Evolutionary conservation across 2,113 vertebrate species (phyloP), one percentile per base, ranked within the genome.

Genomic region (Vidua macroura): DNA sequence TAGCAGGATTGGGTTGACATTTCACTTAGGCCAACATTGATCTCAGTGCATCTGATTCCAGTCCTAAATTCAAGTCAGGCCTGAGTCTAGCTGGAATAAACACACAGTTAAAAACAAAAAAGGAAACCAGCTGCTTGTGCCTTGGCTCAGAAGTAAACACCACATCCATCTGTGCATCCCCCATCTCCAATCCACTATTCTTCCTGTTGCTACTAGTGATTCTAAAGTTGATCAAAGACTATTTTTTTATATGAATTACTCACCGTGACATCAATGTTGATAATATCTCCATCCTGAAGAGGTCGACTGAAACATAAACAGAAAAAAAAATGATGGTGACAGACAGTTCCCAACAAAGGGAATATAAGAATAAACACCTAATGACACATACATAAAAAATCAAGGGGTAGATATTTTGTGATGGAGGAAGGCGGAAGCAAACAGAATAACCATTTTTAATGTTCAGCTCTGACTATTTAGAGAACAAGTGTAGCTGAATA

Each of bases 1-100:
- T 99, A 97, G 98, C 99, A 98, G 98, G 98, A 98, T 98, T 97
- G 98, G 97, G 98, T 98, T 99, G 98, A 99, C 98, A 99, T 99
- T 99, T 99, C 98, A 98, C 98, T 99, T 98, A 98, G 98, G 98
- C 98, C 98, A 97, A 98, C 99, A 99, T 98, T 99, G 99, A 99
- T 99, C 99, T 98, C 98, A 98, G 98, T 97, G 98, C 98, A 99
- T 99, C 98, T 98, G 98, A 98, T 99, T 98, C 98, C 98, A 98
- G 98, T 98, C 98, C 98, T 98, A 98, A 98, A 98, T 98, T 98
- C 98, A 98, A 97, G 97, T 97, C 98, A 97, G 98, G 97, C 98
- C 98, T 97, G 97, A 98, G 98, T 98, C 98, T 98, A 97, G 98
- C 97, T 98, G 98, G 97, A 98, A 98, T 98, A 98, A 98, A 98